Conservation (phyloP, 2,888 invertebrate species). For the Tinea semifulvella region DNA sequence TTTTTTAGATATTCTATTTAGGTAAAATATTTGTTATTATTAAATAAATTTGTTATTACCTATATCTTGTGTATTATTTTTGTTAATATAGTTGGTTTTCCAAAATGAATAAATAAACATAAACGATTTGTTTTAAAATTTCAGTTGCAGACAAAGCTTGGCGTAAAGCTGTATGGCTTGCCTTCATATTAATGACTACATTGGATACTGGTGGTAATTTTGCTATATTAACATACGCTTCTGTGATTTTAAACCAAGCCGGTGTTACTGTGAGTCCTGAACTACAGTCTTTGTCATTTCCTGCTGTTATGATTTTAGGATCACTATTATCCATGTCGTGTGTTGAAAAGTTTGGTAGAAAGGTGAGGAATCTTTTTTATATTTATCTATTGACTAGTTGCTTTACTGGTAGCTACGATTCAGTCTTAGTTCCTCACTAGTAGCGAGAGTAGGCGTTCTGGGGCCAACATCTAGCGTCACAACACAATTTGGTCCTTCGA, state of each 20-base stretch:
- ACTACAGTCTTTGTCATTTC: slow-evolving; percentile 16
- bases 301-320: slow-evolving; percentile 16
- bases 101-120: too few species aligned
- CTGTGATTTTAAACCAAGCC: slow-evolving; percentile 14
- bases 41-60: background rate
- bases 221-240: slow-evolving; percentile 17
- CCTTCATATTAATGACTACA: slow-evolving; percentile 14
- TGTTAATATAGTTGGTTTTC: background rate
- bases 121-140: too few species aligned
- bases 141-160: slow-evolving; percentile 16
- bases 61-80: background rate
- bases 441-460: too few species aligned
- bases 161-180: slow-evolving; percentile 13
- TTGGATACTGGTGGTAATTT: slow-evolving; percentile 15
- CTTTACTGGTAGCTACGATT: too few species aligned
- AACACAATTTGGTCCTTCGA: too few species aligned
- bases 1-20: background rate
- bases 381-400: too few species aligned
- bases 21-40: background rate
- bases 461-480: too few species aligned
- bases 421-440: too few species aligned
- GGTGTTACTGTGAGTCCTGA: slow-evolving; percentile 15
- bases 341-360: slow-evolving; percentile 17
- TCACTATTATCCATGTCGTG: slow-evolving; percentile 10
- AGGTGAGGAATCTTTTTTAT: too few species aligned